phyloP scores from a whole-genome alignment of 2,797 vertebrate genomes.

The Melanotaenia parkinsoni region DNA sequence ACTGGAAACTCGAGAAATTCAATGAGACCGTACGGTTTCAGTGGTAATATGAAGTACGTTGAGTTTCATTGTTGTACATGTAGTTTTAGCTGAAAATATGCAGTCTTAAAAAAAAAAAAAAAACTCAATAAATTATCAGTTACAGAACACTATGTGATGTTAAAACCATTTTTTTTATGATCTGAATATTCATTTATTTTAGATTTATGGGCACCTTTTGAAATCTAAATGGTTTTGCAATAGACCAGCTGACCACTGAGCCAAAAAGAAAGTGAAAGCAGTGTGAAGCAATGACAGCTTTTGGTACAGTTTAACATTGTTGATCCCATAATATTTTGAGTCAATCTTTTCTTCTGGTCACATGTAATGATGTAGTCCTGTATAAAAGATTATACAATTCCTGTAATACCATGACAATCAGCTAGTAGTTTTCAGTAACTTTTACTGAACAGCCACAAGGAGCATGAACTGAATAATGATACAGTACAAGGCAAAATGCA shows the following conservation, averaged over 20 bases:
- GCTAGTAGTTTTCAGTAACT: not conserved
- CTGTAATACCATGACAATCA: not conserved
- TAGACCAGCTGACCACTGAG: no score
- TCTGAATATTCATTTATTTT: no score
- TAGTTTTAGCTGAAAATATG: not conserved
- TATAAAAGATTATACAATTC: not conserved
- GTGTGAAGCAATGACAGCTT: no score
- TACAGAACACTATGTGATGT: not conserved
- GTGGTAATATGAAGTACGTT: not conserved
- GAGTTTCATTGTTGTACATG: not conserved
- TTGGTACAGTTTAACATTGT: no score
- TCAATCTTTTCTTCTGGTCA: no score
- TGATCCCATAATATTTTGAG: no score
- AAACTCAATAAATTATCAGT: not conserved
- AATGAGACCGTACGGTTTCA: constrained; percentile 14
- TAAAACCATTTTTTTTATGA: not conserved
- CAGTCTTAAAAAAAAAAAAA: not conserved
- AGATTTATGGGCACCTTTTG: no score
- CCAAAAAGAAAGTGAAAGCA: no score
- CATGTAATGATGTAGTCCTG: no score
- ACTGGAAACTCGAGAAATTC: constrained; percentile 10
- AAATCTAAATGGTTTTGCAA: no score
- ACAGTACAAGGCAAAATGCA: not conserved
- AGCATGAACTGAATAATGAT: not conserved
- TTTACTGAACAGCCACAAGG: not conserved